Base-by-base conservation (phyloP, 2,888 invertebrate species). In the Eupithecia tripunctaria region DNA sequence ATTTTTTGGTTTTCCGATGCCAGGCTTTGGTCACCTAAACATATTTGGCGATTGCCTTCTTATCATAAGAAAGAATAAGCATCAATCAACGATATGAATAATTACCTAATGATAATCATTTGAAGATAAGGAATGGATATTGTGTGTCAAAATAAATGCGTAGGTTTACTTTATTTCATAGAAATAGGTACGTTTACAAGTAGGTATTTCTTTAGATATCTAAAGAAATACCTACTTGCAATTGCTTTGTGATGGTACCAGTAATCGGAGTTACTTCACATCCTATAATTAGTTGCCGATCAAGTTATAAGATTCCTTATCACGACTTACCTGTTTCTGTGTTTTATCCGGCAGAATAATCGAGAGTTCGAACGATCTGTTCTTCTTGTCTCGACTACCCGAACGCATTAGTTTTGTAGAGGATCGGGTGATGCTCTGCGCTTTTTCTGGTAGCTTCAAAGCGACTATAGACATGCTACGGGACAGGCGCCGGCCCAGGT, bases 311-410 rank as follows among this genome's bases (percentile, higher is more conserved):
- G 25, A 65, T 68, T 68, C 14, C 41, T 64, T 56, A 27, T 43
- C 29, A 18, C 41, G 38, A 56, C 63, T 93, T 90, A 96, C 96
- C 94, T 95, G 95, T 90, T 94, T 95, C 83, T 96, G 96, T 14
- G 95, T 94, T 89, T 96, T 96, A 84, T 96, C 96, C 43, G 96
- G 96, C 59, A 95, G 95, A 82, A 96, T 96, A 74, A 96, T 94
- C 18, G 96, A 95, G 72, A 96, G 94, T 80, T 96, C 96, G 80
- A 96, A 94, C 65, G 95, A 89, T 82, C 95, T 92, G 78, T 95
- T 95, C 82, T 95, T 95, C 81, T 95, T 95, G 82, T 96, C 95
- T 41, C 95, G 92, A 78, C 93, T 95, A 63, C 95, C 95, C 71
- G 95, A 91, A 76, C 93, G 91, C 82, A 96, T 95, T 69, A 96